Evolutionary conservation across 2,797 vertebrate species (phyloP).

Genomic region (Podargus strigoides): DNA sequence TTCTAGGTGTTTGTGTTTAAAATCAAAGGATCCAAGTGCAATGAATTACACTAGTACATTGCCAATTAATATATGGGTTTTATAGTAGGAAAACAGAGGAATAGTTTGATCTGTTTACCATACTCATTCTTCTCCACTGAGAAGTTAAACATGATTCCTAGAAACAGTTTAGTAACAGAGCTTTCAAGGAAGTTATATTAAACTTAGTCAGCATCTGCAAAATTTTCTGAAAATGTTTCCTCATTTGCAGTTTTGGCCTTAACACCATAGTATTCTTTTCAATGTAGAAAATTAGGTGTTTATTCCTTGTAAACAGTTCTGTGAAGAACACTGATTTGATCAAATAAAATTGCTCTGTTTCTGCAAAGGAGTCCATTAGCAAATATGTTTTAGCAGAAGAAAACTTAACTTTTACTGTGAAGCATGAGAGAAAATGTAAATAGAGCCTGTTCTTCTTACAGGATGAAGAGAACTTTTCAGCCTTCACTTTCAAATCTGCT

Average conservation of each 20-base stretch:
- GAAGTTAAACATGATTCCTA: background rate
- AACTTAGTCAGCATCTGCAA: background rate
- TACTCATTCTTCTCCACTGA: background rate
- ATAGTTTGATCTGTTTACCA: background rate
- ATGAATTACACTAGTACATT: background rate
- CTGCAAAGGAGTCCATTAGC: background rate
- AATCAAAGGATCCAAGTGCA: background rate
- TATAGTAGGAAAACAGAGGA: background rate
- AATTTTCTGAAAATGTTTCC: background rate
- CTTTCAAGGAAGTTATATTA: background rate
- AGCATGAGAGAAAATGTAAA: background rate
- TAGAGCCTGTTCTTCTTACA: background rate
- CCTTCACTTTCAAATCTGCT: background rate
- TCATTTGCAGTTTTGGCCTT: background rate
- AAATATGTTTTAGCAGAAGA: background rate
- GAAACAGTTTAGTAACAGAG: background rate
- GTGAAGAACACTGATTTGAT: background rate
- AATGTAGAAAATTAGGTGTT: background rate
- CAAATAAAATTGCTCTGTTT: background rate
- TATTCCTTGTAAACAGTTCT: background rate
- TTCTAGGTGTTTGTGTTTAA: background rate
- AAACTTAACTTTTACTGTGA: background rate
- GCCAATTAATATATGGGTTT: background rate
- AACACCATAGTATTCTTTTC: background rate
- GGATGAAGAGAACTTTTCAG: background rate